Base-by-base conservation (phyloP, 1,140 invertebrate genomes). In the Conus ventricosus region DNA sequence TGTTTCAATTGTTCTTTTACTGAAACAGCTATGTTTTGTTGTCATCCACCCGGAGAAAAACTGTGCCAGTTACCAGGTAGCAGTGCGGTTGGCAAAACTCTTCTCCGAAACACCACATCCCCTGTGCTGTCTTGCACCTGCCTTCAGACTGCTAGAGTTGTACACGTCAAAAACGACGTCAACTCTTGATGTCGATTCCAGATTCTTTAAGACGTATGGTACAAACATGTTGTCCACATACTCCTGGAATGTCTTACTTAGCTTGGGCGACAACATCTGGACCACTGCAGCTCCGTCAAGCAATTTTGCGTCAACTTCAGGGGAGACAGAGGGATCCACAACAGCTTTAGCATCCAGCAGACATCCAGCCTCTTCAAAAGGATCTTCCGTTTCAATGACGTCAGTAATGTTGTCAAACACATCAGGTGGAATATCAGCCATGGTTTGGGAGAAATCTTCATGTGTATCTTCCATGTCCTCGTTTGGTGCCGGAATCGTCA, bases 161-260 rank as follows among this genome's bases (percentile, higher is more conserved):
- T 85, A 85, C 25, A 57, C 55, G 7, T 85, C 63, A 23, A 13
- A 85, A 6, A 85, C 60, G 63, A 85, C 2, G 55, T 85, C 84
- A 15, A 85, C 13, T 5, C 84, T 53, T 17, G 90, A 90, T 86
- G 91, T 63, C 82, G 27, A 25, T 25, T 51, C 76, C 83, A 85
- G 55, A 8, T 55, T 8, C 15, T 25, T 10, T 2, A 20, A 20
- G 39, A 82, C 23, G 39, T 82, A 53, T 17, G 25, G 25, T 1
- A 5, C 0, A 82, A 82, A 53, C 1, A 82, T 51, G 7, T 11
- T 51, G 80, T 82, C 51, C 4, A 55, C 80, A 82, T 55, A 82
- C 13, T 82, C 80, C 15, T 51, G 2, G 25, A 82, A 82, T 8
- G 80, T 82, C 23, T 20, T 51, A 11, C n/a, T 27, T 10, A 27